Percentiles rank a stretch among this genome's conserved stretches.
Conservation (phyloP, 2,888 invertebrate species). For the Agrotis puta region DNA sequence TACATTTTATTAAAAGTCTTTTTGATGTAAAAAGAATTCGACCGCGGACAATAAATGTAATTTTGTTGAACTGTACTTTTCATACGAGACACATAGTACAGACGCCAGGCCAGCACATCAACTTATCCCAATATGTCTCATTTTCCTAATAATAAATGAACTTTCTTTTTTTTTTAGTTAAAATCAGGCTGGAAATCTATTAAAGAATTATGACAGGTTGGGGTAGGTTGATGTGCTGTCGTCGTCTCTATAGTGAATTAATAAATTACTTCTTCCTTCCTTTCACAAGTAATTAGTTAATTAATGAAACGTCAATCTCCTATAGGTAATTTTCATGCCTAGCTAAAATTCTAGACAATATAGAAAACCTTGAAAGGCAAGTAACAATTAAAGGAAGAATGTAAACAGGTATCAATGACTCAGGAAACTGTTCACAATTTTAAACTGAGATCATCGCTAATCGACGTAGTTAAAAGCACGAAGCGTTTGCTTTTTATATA, state of each 20-base stretch:
- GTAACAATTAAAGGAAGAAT: conserved; percentile 44
- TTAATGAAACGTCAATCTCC: neutral
- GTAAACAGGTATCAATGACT: conserved; percentile 42
- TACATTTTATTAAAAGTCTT: neutral
- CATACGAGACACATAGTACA: neutral
- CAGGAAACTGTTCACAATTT: conserved; percentile 57
- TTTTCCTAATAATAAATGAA: no score
- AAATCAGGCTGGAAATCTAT: no score
- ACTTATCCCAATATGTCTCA: no score
- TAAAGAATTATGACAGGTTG: no score
- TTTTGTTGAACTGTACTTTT: neutral
- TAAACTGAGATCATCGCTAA: conserved; percentile 76
- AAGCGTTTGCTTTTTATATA: conserved; percentile 53
- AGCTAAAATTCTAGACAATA: conserved; percentile 8
- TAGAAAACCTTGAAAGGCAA: conserved; percentile 20
- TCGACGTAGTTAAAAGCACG: conserved; percentile 56
- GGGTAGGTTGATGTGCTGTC: no score
- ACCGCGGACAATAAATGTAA: no score
- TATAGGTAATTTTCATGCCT: neutral
- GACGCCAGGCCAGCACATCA: no score
- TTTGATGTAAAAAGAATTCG: neutral
- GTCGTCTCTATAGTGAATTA: neutral
- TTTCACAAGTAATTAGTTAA: neutral
- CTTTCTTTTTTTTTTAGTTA: no score
- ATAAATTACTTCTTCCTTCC: neutral